Base-by-base conservation (phyloP, 2,888 invertebrate genomes). In the Lithophane socia region DNA sequence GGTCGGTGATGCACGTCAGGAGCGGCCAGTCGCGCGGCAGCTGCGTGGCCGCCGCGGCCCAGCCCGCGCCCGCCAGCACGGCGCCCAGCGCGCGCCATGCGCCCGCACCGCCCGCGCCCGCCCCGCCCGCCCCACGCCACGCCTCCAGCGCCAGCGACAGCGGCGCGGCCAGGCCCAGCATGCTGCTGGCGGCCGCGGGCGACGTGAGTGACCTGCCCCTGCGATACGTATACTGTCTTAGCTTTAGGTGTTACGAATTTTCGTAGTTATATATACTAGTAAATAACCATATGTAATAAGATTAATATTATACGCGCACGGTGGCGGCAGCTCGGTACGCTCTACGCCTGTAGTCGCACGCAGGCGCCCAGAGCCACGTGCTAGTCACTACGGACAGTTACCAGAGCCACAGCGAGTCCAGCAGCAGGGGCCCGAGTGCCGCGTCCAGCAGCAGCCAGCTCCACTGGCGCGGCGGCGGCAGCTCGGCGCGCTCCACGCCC, bases 121-220 rank as follows among this genome's bases (percentile, higher is more conserved):
- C 49, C 52, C 0, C 44, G 47, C 52, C 52, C 37, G 37, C 37
- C 3, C 98, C 93, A 29, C 93, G 92, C 92, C 91, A 92, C 86
- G 90, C 88, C 78, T 99, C 99, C 87, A 98, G 5, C 98, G 87
- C 98, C 97, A 99, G 98, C 56, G 99, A 98, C 95, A 99, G 97
- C 74, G 99, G 99, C 93, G 99, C 98, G 83, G 98, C 98, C 88
- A 99, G 96, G 86, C 98, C 98, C 84, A 99, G 97, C 77, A 99
- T 97, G 89, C 99, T 94, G 2, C 99, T 99, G 47, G 99, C 99
- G 88, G 99, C 98, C 68, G 99, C 97, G 0, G 99, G 98, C 21
- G 99, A 99, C 29, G 99, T 99, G 88, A 99, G 96, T 89, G 99
- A 99, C 90, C 99, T 98, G 70, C 99, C 99, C 99, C 99, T 99